Conservation (phyloP, 2,797 vertebrate genomes). For the Gallinago nigripennis region DNA sequence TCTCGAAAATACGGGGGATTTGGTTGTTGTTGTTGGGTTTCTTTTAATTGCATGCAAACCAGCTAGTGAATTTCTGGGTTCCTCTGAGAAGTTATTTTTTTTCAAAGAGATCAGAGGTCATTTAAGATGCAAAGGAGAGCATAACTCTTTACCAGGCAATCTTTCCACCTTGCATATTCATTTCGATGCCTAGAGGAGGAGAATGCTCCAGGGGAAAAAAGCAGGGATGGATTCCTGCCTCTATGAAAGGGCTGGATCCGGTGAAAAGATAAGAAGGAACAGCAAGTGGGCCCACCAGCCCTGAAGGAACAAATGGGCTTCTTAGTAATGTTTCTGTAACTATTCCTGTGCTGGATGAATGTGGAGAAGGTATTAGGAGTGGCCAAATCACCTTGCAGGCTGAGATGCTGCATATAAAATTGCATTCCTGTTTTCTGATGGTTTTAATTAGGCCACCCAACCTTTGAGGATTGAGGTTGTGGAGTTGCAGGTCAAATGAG, state of each 20-base stretch:
- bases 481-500: not conserved
- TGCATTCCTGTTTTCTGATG: not conserved
- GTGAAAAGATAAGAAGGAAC: not conserved
- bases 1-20: not conserved
- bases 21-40: not conserved
- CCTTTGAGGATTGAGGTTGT: not conserved
- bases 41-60: not conserved
- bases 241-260: not conserved
- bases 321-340: not conserved
- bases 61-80: not conserved
- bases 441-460: not conserved
- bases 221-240: not conserved
- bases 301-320: not conserved
- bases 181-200: not conserved
- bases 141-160: not conserved
- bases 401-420: not conserved
- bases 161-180: slow-evolving; percentile 53
- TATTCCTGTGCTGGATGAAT: not conserved
- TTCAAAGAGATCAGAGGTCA: not conserved
- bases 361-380: not conserved
- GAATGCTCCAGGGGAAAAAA: not conserved
- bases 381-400: not conserved
- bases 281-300: not conserved
- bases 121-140: slow-evolving; percentile 16
- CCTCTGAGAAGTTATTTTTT: not conserved